phyloP scores from a whole-genome alignment of 2,797 vertebrate species.

The Lemur catta region DNA sequence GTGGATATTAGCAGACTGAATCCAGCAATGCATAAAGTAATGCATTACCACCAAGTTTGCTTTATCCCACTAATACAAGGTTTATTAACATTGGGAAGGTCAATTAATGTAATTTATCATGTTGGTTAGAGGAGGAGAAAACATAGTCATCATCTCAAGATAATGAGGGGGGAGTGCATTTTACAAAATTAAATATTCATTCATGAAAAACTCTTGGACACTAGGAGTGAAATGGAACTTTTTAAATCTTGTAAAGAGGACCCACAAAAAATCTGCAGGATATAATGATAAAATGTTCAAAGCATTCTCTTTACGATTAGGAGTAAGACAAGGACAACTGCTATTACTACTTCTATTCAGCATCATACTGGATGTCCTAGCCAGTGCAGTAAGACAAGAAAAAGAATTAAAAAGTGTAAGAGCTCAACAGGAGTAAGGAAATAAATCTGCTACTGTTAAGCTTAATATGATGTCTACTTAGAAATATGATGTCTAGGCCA shows the following conservation, averaged over 20 bases:
- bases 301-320: slow-evolving; percentile 20
- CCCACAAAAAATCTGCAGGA: not conserved
- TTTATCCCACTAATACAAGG: slow-evolving; percentile 25
- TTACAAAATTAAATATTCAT: slow-evolving; percentile 27
- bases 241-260: not conserved
- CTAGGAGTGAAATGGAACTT: slow-evolving; percentile 16
- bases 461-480: not conserved
- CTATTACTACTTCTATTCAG: not conserved
- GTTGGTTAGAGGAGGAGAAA: not conserved
- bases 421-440: not conserved
- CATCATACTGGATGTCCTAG: not conserved
- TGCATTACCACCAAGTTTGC: not conserved
- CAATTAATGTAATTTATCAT: not conserved
- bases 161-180: not conserved
- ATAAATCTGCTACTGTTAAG: not conserved
- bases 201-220: slow-evolving; percentile 23
- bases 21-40: not conserved
- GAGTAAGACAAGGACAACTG: not conserved
- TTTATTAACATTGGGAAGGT: slow-evolving; percentile 1
- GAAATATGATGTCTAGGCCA: slow-evolving; percentile 5
- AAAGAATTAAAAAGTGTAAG: not conserved
- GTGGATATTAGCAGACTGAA: slow-evolving; percentile 15
- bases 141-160: not conserved
- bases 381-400: not conserved
- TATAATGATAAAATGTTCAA: not conserved